Conservation (phyloP, 2,113 vertebrate genomes). For the Ancistrus triradiatus region DNA sequence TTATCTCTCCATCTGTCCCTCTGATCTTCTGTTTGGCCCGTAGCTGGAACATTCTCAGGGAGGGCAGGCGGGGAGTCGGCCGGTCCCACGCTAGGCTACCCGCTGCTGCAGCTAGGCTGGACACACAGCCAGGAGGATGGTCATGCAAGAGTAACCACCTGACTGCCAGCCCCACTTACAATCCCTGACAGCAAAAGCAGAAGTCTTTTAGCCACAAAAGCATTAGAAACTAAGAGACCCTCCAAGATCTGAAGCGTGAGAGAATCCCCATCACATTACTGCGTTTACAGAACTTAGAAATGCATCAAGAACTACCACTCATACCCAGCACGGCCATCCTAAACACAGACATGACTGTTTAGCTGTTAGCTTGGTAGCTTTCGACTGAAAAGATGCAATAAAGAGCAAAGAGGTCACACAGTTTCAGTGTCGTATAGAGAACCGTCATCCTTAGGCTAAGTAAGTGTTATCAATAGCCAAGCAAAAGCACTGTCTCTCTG, state of each 20-base stretch:
- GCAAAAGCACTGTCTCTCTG: slow-evolving; percentile 41
- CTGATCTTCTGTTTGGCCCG: slow-evolving; percentile 23
- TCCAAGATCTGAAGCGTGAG: slow-evolving; percentile 23
- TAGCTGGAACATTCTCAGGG: slow-evolving; percentile 45
- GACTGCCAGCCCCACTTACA: slow-evolving; percentile 31
- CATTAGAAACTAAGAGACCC: slow-evolving; percentile 27
- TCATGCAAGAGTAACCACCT: slow-evolving; percentile 47
- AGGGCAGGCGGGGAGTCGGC: slow-evolving; percentile 48
- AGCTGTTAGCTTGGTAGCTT: slow-evolving; percentile 1
- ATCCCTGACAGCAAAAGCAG: background rate
- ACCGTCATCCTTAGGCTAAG: background rate
- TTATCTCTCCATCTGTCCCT: slow-evolving; percentile 24
- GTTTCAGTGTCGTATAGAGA: background rate
- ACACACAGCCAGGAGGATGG: slow-evolving; percentile 51
- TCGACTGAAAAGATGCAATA: background rate
- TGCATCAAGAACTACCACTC: background rate
- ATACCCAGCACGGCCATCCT: background rate
- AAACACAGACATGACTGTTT: slow-evolving; percentile 7
- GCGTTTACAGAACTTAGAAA: slow-evolving; percentile 14
- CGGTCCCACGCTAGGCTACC: slow-evolving; percentile 48
- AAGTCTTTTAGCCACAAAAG: slow-evolving; percentile 23
- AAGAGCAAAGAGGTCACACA: background rate
- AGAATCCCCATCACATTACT: slow-evolving; percentile 1
- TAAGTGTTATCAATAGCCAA: slow-evolving; percentile 14
- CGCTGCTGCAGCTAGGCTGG: slow-evolving; percentile 59